A percentile compares a stretch with the other conserved stretches of the same genome.
These are phyloP conservation scores for Acanthurus lineatus DNA, from an alignment of 2,797 vertebrate species.

Conservation along the genomic window DNA sequence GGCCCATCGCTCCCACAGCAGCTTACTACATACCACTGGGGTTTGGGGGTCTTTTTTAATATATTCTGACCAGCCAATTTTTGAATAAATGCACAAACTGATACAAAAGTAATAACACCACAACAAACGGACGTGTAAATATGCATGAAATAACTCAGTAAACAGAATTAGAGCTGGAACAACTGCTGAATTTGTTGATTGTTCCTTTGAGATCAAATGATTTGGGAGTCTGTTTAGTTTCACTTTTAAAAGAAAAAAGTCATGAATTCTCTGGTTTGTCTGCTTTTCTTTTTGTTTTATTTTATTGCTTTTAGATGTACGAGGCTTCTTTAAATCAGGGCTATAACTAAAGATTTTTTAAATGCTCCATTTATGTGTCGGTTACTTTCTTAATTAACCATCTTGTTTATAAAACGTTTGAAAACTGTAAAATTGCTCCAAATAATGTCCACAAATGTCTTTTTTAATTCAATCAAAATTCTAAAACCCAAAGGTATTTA, in stretches of 20 bases:
- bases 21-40: constrained; percentile 10
- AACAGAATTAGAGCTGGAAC: not conserved
- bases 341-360: not conserved
- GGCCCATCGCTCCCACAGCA: constrained; percentile 26
- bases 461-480: not conserved
- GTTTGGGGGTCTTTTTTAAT: not conserved
- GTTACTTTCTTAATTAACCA: not conserved
- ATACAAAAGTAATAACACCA: not conserved
- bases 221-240: not conserved
- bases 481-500: not conserved
- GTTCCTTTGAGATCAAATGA: no score
- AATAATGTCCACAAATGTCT: not conserved
- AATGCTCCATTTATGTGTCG: not conserved
- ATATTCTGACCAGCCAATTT: not conserved
- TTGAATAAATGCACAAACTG: not conserved
- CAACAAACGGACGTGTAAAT: not conserved
- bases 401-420: not conserved
- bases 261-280: not conserved
- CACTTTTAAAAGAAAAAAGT: not conserved
- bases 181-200: not conserved
- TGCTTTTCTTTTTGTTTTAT: not conserved
- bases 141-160: not conserved
- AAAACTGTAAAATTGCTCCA: not conserved
- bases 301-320: not conserved
- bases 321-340: not conserved